Evolutionary conservation across 2,113 vertebrate genomes (phyloP), one percentile per base, ranked within the genome.

Genomic region (Halichoeres trimaculatus): DNA sequence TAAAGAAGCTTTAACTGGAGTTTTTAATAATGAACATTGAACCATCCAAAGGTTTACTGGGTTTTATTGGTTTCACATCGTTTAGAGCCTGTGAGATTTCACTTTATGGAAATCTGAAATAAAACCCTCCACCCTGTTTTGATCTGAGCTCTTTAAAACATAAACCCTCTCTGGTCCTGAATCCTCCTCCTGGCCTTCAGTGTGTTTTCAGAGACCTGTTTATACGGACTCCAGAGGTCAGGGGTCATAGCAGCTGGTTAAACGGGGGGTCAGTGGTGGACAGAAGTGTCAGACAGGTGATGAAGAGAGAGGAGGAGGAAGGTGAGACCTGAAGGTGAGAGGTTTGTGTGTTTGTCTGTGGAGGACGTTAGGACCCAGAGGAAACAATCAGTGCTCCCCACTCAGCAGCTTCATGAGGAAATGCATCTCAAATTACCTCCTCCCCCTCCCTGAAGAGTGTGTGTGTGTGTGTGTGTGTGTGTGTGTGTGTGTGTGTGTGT

Each of bases 331-430:
- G 55, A 66, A 66, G 22, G 67, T 50, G 23, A 57, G 24, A 50
- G 45, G 6, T 4, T 30, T n/a, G n/a, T 10, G 17, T 34, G 12
- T 20, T 5, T 19, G 14, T 23, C 5, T 11, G 0, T 16, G 50
- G 13, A 20, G 63, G 77, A 58, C 74, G 0, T 67, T 75, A 81
- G 61, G 83, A 85, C 83, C 83, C 83, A 54, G 78, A 43, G 3
- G 67, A 75, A 54, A 53, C 65, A 23, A 58, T 43, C 24, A 9
- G 23, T 17, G 56, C n/a, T 70, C 57, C 59, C 58, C 74, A 79
- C 71, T 67, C 81, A 60, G 70, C 70, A 58, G 81, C 80, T 81
- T 70, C 52, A 56, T 64, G 60, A 74, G 83, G 76, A 86, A 83
- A 71, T 72, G 53, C 61, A 59, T 84, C 70, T 84, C 70, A 62